Percentiles rank a stretch among this genome's conserved stretches.
phyloP scores from a whole-genome alignment of 2,797 vertebrate species.

The Smutsia temminckii region DNA sequence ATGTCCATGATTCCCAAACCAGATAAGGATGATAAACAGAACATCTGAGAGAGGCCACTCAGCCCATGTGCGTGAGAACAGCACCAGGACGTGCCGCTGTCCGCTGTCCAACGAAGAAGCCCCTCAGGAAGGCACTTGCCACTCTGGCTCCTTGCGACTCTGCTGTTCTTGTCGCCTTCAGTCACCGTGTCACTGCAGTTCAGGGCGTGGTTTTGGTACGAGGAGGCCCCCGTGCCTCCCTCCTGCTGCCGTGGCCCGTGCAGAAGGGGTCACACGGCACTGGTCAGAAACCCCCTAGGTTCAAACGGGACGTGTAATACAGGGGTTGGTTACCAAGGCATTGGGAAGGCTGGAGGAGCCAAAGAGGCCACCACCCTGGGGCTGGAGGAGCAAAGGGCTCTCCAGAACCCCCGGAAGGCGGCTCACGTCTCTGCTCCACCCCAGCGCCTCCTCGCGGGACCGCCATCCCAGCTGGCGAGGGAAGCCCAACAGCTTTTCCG shows the following conservation, averaged over 20 bases:
- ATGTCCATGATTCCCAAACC: neutral
- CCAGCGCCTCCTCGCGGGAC: neutral
- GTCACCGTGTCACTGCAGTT: neutral
- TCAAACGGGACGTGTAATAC: rapidly evolving
- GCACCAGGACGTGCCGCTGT: rapidly evolving
- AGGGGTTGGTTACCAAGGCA: rapidly evolving
- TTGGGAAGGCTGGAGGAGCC: neutral
- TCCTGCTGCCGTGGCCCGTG: neutral
- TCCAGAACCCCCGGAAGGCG: neutral
- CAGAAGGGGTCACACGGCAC: neutral
- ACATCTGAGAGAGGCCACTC: rapidly evolving
- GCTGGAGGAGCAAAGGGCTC: neutral
- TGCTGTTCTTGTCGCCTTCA: neutral
- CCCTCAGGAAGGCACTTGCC: rapidly evolving
- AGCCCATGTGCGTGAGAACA: rapidly evolving
- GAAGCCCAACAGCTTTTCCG: neutral
- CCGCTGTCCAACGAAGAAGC: rapidly evolving
- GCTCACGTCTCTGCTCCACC: neutral
- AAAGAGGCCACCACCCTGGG: rapidly evolving
- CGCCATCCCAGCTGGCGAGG: neutral
- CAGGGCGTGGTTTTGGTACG: neutral
- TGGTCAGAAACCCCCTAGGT: neutral
- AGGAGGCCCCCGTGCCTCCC: too few relatives aligned
- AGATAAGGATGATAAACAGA: neutral
- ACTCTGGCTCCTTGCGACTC: rapidly evolving